Conservation (phyloP, 2,113 vertebrate genomes). For the Taurulus bubalis region DNA sequence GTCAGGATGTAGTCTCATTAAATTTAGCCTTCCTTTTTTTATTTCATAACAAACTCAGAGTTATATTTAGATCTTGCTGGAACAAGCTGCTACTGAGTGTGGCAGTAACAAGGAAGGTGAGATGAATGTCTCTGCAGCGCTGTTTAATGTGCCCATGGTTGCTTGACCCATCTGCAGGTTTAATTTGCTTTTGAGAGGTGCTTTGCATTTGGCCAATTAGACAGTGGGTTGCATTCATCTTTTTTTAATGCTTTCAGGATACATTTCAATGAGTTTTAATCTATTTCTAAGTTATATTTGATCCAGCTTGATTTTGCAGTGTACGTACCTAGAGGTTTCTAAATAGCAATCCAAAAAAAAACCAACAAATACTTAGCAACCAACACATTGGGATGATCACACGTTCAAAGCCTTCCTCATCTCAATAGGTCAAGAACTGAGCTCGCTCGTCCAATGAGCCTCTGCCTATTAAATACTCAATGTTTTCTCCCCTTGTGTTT, state of each 20-base stretch:
- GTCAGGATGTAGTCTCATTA: slow-evolving; percentile 73
- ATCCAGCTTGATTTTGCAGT: slow-evolving; percentile 7
- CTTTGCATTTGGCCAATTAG: slow-evolving; percentile 63
- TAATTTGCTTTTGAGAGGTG: slow-evolving; percentile 50
- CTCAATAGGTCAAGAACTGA: slow-evolving; percentile 1
- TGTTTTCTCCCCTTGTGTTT: slow-evolving; percentile 54
- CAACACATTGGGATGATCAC: slow-evolving; percentile 26
- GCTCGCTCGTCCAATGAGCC: background rate
- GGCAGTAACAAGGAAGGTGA: slow-evolving; percentile 70
- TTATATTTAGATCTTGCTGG: slow-evolving; percentile 78
- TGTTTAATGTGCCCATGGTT: slow-evolving; percentile 57
- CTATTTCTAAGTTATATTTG: slow-evolving; percentile 38
- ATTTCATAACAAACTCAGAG: slow-evolving; percentile 75
- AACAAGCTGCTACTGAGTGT: slow-evolving; percentile 62
- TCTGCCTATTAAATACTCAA: slow-evolving; percentile 47
- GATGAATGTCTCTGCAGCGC: slow-evolving; percentile 66
- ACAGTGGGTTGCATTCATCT: slow-evolving; percentile 34
- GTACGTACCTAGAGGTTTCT: background rate
- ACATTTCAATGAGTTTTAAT: slow-evolving; percentile 44
- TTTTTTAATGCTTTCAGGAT: slow-evolving; percentile 32
- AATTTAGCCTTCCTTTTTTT: slow-evolving; percentile 73
- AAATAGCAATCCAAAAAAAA: background rate
- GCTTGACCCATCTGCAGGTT: slow-evolving; percentile 67
- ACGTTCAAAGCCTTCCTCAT: slow-evolving; percentile 10
- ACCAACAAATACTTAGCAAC: background rate